phyloP scores from a whole-genome alignment of 2,888 invertebrate species.

The Acleris literana region DNA sequence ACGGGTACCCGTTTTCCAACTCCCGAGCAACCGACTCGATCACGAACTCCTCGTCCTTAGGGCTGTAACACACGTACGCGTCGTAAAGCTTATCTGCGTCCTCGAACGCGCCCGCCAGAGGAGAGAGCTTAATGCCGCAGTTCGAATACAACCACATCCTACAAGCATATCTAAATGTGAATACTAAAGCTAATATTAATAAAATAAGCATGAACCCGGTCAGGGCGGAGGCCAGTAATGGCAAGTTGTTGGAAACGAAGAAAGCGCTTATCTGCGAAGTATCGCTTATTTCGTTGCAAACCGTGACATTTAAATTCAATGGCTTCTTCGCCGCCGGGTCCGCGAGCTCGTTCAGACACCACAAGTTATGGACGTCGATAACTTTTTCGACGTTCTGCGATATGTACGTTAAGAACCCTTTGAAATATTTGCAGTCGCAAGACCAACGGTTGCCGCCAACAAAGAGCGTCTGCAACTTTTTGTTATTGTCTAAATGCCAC shows the following conservation, averaged over 20 bases:
- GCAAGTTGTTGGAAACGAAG: slow-evolving; percentile 92
- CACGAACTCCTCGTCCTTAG: slow-evolving; percentile 95
- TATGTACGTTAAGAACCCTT: slow-evolving; percentile 91
- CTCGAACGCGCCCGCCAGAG: slow-evolving; percentile 87
- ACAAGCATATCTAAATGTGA: slow-evolving; percentile 93
- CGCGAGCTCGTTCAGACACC: slow-evolving; percentile 89
- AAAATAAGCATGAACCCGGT: slow-evolving; percentile 90
- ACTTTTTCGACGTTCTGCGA: slow-evolving; percentile 91
- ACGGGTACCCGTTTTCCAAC: slow-evolving; percentile 91
- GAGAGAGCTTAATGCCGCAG: slow-evolving; percentile 92
- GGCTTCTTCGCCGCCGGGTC: slow-evolving; percentile 88
- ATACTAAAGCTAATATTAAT: slow-evolving; percentile 90
- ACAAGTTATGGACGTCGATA: slow-evolving; percentile 88
- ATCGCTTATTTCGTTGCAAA: slow-evolving; percentile 92
- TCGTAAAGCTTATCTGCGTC: slow-evolving; percentile 95
- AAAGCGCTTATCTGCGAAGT: slow-evolving; percentile 91
- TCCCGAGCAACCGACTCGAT: slow-evolving; percentile 93
- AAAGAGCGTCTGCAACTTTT: slow-evolving; percentile 88
- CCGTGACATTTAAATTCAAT: slow-evolving; percentile 92
- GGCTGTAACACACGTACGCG: slow-evolving; percentile 96
- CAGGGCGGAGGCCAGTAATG: slow-evolving; percentile 90
- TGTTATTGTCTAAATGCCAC: slow-evolving; percentile 89
- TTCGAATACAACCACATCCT: slow-evolving; percentile 95
- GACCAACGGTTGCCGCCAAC: slow-evolving; percentile 94
- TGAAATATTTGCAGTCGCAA: slow-evolving; percentile 94